Conservation (phyloP, 2,797 vertebrate species). For the Gallirallus australis region DNA sequence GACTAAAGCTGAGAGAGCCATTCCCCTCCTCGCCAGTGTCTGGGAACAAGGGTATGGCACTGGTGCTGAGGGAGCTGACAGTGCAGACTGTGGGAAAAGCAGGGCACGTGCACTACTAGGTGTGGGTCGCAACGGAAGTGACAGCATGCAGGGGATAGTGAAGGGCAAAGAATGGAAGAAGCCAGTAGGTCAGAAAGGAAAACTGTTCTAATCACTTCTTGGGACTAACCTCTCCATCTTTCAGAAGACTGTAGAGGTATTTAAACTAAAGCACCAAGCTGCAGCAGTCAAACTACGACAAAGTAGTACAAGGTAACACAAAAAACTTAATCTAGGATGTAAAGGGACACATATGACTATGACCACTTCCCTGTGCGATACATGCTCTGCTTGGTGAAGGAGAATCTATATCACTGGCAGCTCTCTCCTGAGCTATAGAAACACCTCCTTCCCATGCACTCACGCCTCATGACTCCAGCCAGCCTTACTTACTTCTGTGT, state of each 20-base stretch:
- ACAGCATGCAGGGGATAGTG: accelerated
- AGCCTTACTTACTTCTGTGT: not conserved
- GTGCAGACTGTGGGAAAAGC: accelerated
- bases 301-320: not conserved
- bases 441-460: not conserved
- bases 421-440: not conserved
- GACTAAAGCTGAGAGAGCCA: not conserved
- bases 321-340: not conserved
- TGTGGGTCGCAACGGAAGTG: not conserved
- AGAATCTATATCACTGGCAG: not conserved
- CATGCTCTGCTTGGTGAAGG: not conserved
- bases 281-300: not conserved
- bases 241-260: not conserved
- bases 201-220: not conserved
- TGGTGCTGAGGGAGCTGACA: not conserved
- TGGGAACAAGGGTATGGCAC: not conserved
- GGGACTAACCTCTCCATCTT: not conserved
- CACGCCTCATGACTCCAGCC: not conserved
- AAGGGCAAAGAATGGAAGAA: not conserved
- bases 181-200: not conserved
- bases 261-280: not conserved
- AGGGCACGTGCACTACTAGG: not conserved
- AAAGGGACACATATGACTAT: accelerated
- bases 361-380: not conserved
- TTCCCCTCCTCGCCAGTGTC: not conserved